Conservation (phyloP, 2,797 vertebrate species). For the Cryptoblepharus egeriae region DNA sequence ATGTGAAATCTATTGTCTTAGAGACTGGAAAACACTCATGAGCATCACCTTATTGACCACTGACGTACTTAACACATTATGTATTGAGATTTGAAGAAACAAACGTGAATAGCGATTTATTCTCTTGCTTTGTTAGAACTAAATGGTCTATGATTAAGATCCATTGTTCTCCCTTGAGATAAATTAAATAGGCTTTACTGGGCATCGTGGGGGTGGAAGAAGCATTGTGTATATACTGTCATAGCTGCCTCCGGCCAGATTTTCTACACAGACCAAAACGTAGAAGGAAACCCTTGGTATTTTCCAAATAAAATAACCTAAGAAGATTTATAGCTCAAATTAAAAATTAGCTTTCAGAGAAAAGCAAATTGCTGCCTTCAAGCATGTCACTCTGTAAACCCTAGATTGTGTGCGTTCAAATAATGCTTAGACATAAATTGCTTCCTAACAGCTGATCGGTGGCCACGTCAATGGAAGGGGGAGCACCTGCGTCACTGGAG, state of each 20-base stretch:
- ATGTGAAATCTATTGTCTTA: not conserved
- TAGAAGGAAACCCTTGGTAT: not conserved
- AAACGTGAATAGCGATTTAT: slow-evolving; percentile 10
- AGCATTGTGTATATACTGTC: not conserved
- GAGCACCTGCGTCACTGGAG: slow-evolving; percentile 33
- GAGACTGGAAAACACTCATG: not conserved
- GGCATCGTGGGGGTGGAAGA: not conserved
- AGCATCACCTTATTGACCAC: not conserved
- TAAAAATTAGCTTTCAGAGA: slow-evolving; percentile 35
- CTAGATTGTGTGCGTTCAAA: not conserved
- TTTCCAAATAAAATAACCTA: slow-evolving; percentile 30
- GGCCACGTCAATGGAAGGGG: not conserved
- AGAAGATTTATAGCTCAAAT: slow-evolving; percentile 34
- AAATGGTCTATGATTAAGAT: slow-evolving; percentile 33
- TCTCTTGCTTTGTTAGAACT: not conserved
- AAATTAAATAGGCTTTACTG: slow-evolving; percentile 16
- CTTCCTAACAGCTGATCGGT: slow-evolving; percentile 23
- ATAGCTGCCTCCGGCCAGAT: slow-evolving; percentile 24
- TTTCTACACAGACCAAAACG: not conserved
- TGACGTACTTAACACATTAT: not conserved
- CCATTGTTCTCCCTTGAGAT: slow-evolving; percentile 20
- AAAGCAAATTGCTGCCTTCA: not conserved
- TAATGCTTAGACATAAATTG: slow-evolving; percentile 24
- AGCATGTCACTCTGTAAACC: slow-evolving; percentile 32
- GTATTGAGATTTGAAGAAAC: slow-evolving; percentile 13